Conservation (phyloP, 2,888 invertebrate species). For the Lutraria lutraria region DNA sequence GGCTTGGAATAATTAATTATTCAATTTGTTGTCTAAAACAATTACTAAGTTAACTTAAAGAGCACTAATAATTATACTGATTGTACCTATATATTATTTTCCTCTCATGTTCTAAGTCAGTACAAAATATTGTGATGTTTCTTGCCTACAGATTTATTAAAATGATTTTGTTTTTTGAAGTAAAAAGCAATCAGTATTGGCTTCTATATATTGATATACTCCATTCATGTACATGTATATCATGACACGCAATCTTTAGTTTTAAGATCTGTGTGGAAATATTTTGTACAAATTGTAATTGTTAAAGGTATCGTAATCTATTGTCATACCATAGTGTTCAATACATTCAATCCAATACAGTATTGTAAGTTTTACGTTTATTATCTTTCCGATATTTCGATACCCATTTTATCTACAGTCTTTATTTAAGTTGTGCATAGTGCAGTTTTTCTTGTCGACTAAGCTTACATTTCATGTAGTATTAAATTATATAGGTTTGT, state of each 20-base stretch:
- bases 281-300: not conserved
- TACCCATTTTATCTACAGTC: not conserved
- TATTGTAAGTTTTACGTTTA: not conserved
- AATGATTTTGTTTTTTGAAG: too few species aligned
- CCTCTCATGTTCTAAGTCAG: too few species aligned
- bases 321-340: not conserved
- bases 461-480: not conserved
- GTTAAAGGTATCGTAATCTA: not conserved
- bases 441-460: not conserved
- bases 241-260: not conserved
- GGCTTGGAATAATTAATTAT: not conserved
- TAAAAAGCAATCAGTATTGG: too few species aligned
- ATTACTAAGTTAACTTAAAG: too few species aligned
- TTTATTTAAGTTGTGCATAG: not conserved
- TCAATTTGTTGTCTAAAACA: not conserved
- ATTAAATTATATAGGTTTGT: not conserved
- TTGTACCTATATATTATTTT: too few species aligned
- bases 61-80: too few species aligned
- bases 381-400: not conserved
- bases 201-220: too few species aligned
- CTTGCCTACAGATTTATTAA: too few species aligned
- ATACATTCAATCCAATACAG: not conserved
- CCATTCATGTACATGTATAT: not conserved
- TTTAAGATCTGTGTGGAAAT: not conserved
- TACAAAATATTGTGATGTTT: too few species aligned